Base-by-base conservation (phyloP, 2,797 vertebrate species). In the Erethizon dorsatum region DNA sequence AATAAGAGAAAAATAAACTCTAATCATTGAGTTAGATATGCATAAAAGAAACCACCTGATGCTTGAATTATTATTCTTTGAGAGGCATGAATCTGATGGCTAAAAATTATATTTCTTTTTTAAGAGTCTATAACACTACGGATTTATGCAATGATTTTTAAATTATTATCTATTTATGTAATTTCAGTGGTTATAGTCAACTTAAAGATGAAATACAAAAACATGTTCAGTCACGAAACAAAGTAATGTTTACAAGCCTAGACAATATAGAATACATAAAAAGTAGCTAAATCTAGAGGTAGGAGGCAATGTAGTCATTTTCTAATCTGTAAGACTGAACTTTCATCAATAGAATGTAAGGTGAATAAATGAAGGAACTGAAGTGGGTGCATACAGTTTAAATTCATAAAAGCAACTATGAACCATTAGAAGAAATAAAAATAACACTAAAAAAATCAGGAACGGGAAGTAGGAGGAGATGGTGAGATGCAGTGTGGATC, bases 21-120 rank as follows among this genome's bases (percentile, higher is more conserved):
- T 22, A 10, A n/a, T 31, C 11, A 9, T 10, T 41, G 82, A 61
- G 13, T 77, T 50, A 77, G 45, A 77, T 31, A 31, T 0, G 37
- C 47, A 77, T 56, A 18, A 47, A 83, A 83, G 22, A 47, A 65
- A 47, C 3, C 47, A 65, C 45, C 56, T 14, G 2, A 65, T 37
- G 4, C 50, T 69, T 59, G 14, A 17, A n/a, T 47, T 37, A 33
- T 31, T 77, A 15, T 90, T 57, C 33, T 31, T 87, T 78, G 26
- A 73, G 26, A 83, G 67, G 20, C 12, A 61, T 59, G 80, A 57
- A 82, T 75, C 31, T 56, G 24, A 59, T 22, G 20, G 13, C 6
- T 61, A 67, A 89, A 92, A 94, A 52, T 47, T 47, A 3, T 15
- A 52, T 87, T 83, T 91, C 59, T 94, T 87, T n/a, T 73, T 41